A percentile compares a stretch with the other conserved stretches of the same genome.
phyloP scores from a whole-genome alignment of 1,140 invertebrate genomes.

The Drosophila persimilis region DNA sequence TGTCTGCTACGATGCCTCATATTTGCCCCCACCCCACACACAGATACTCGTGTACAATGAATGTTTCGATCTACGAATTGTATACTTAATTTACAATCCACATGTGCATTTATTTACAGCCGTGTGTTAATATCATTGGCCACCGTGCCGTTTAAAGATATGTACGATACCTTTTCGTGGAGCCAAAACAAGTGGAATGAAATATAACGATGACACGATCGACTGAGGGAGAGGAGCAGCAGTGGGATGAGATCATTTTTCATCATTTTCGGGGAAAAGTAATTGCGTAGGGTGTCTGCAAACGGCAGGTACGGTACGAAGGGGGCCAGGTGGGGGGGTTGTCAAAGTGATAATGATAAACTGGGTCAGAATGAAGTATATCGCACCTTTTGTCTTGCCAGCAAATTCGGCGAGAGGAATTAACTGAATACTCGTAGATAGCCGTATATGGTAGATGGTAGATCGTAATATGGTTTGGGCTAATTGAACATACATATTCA shows the following conservation, averaged over 20 bases:
- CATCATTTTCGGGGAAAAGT: conserved; percentile 34
- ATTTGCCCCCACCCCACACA: conserved; percentile 26
- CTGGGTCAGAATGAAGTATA: conserved; percentile 37
- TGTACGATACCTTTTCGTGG: conserved; percentile 33
- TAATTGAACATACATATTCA: too few species aligned
- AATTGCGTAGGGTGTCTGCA: conserved; percentile 26
- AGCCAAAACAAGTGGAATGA: conserved; percentile 34
- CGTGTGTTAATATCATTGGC: conserved; percentile 57
- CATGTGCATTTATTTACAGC: conserved; percentile 66
- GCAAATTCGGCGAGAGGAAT: conserved; percentile 2
- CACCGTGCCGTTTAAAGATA: conserved; percentile 54
- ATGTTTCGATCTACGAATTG: conserved; percentile 53
- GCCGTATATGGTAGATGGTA: conserved; percentile 3
- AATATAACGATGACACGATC: conserved; percentile 37
- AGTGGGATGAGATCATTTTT: conserved; percentile 43
- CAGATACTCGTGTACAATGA: not conserved
- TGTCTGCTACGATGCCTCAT: conserved; percentile 55
- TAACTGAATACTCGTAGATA: conserved; percentile 1
- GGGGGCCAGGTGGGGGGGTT: not conserved
- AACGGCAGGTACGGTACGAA: conserved; percentile 22
- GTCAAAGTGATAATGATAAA: conserved; percentile 54
- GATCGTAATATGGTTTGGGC: not conserved
- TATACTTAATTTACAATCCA: conserved; percentile 70
- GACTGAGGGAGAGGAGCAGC: conserved; percentile 31
- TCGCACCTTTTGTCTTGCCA: conserved; percentile 28